phyloP scores from a whole-genome alignment of 1,140 invertebrate genomes.

The Drosophila lacertosa region DNA sequence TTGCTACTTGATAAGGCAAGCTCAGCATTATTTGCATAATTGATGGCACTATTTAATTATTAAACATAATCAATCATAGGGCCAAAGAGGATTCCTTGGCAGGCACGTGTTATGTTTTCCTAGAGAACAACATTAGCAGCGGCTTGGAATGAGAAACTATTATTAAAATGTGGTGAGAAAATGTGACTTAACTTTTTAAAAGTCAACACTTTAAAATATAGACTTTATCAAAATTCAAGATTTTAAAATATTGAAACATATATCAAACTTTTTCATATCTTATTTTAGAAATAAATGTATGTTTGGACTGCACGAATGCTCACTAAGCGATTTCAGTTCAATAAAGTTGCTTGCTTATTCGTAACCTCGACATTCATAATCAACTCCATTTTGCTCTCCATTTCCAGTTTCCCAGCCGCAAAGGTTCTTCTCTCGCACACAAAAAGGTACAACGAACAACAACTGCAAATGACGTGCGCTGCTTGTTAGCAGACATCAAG shows the following conservation, averaged over 20 bases:
- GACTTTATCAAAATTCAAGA: too few species aligned
- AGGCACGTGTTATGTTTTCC: neutral
- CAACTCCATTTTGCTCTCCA: constrained; percentile 8
- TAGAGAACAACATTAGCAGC: neutral
- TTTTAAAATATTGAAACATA: too few species aligned
- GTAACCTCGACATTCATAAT: constrained; percentile 25
- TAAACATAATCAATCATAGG: constrained; percentile 22
- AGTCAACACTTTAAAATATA: too few species aligned
- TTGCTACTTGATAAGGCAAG: neutral
- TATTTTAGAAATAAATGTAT: neutral
- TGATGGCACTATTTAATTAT: constrained; percentile 9
- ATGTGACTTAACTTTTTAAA: too few species aligned
- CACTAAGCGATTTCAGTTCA: constrained; percentile 28
- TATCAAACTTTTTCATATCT: neutral
- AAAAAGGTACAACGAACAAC: constrained; percentile 30
- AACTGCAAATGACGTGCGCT: constrained; percentile 57
- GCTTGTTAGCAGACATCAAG: constrained; percentile 50
- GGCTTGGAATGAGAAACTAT: neutral
- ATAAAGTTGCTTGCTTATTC: constrained; percentile 21
- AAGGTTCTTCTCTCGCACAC: constrained; percentile 16
- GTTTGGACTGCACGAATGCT: neutral
- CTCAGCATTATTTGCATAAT: constrained; percentile 15
- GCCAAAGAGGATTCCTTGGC: neutral
- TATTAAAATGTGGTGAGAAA: too few species aligned
- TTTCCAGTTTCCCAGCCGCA: constrained; percentile 17